Conservation (phyloP, 2,113 vertebrate genomes). For the Phyllostomus hastatus region DNA sequence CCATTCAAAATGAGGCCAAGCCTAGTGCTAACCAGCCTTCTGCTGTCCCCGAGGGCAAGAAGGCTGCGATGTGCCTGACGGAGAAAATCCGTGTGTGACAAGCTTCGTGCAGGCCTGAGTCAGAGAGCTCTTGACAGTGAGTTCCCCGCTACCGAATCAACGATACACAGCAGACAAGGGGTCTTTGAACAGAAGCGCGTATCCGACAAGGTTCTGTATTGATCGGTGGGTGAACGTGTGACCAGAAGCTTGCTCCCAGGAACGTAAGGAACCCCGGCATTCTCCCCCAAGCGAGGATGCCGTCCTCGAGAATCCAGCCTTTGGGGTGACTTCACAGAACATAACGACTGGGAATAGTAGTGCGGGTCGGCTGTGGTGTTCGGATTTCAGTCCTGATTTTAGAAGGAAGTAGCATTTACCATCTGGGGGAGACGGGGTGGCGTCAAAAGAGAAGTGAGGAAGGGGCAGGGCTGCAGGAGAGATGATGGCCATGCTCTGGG, state of each 20-base stretch:
- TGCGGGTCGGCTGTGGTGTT: neutral
- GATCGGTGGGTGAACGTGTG: neutral
- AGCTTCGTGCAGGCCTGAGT: too few species aligned
- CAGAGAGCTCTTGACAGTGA: too few species aligned
- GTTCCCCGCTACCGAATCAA: too few species aligned
- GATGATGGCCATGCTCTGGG: neutral
- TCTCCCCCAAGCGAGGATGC: neutral
- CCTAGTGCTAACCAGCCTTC: neutral
- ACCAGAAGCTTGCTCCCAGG: neutral
- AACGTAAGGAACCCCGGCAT: neutral
- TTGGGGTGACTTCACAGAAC: neutral
- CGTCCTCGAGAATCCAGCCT: neutral
- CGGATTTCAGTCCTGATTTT: neutral
- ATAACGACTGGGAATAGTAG: too few species aligned
- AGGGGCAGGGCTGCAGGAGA: neutral
- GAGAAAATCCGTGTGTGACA: neutral
- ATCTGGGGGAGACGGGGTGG: neutral
- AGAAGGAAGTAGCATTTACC: neutral
- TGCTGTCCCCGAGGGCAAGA: neutral
- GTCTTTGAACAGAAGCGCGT: neutral
- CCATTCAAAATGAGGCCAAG: neutral
- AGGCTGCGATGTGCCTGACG: accelerated
- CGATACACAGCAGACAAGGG: neutral
- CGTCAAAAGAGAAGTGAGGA: neutral
- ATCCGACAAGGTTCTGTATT: neutral